Conservation (phyloP, 2,797 vertebrate genomes). For the Crax fasciolata region DNA sequence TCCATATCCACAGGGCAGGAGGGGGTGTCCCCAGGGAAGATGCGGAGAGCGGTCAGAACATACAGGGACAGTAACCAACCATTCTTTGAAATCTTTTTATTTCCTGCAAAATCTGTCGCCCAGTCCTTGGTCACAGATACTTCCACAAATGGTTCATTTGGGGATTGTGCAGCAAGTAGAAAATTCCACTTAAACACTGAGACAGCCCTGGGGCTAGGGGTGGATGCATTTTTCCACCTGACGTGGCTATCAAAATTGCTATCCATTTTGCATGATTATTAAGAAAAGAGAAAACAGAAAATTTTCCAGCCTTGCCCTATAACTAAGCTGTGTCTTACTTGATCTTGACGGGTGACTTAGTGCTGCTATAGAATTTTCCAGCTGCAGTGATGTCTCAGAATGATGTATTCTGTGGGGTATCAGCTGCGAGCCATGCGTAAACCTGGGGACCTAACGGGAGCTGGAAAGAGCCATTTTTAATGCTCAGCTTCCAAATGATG, state of each 20-base stretch:
- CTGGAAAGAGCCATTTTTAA: constrained; percentile 67
- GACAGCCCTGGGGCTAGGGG: background rate
- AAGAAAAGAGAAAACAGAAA: background rate
- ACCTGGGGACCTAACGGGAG: constrained; percentile 56
- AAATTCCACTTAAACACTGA: constrained; percentile 40
- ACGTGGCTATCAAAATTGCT: background rate
- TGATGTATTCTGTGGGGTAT: constrained; percentile 75
- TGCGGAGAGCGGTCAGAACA: constrained; percentile 44
- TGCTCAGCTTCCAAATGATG: constrained; percentile 55
- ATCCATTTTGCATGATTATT: constrained; percentile 45
- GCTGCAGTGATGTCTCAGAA: constrained; percentile 72
- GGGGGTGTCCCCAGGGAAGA: constrained; percentile 53
- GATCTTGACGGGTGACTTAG: constrained; percentile 72
- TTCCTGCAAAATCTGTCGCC: background rate
- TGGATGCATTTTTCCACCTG: constrained; percentile 13
- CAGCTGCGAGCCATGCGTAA: constrained; percentile 27
- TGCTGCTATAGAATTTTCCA: constrained; percentile 72
- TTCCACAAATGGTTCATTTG: constrained; percentile 40
- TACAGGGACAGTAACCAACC: constrained; percentile 54
- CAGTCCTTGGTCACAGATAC: constrained; percentile 45
- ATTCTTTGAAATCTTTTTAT: constrained; percentile 59
- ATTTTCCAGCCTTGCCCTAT: constrained; percentile 54
- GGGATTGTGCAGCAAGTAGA: constrained; percentile 41
- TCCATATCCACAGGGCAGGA: constrained; percentile 47
- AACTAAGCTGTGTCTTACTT: constrained; percentile 63